Base-by-base conservation (phyloP, 2,113 vertebrate species). In the Toxotes jaculatrix region DNA sequence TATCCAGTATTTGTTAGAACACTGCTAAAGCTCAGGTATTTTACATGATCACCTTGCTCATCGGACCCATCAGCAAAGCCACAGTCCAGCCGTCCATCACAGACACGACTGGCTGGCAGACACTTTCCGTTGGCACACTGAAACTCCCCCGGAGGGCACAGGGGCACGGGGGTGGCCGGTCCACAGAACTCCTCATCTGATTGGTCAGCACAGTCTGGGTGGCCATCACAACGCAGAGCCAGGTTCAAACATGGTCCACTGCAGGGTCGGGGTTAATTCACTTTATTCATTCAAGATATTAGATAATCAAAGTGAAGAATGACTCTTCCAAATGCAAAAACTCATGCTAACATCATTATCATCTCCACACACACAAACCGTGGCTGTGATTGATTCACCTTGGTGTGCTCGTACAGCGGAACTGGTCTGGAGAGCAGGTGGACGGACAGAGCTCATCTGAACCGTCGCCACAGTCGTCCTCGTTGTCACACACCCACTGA, bases 381-480 rank as follows among this genome's bases (percentile, higher is more conserved):
- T 1, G 38, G 1, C 7, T 40, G 6, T 40, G 1, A 40, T 19
- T 10, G 56, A 27, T 49, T 66, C 53, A 91, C 93, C 87, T 90
- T 0, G 78, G 90, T 0, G 34, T 82, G 0, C 64, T 84, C 80
- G 78, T 56, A 1, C 97, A 98, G 81, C 85, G 96, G 73, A 94
- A 93, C 8, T 94, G 93, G 6, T 92, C 89, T 0, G 89, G 95
- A 19, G 93, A 79, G 42, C 97, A 98, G 49, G 91, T 94, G 12
- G 74, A 63, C 0, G 88, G 87, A 32, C 97, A 99, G 49, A 95
- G 49, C 87, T 98, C 97, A 0, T 99, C 98, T 0, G 96, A 97
- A 42, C 97, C 97, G 0, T 98, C 96, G 0, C 96, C 95, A 1
- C 97, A 98, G 88, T 98, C 97, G 0, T 98, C 96, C 87, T 98